A percentile compares a stretch with the other conserved stretches of the same genome.
These are phyloP conservation scores for Campylomormyrus tamandua DNA, from an alignment of 2,113 vertebrate genomes.

Conservation along the genomic window DNA sequence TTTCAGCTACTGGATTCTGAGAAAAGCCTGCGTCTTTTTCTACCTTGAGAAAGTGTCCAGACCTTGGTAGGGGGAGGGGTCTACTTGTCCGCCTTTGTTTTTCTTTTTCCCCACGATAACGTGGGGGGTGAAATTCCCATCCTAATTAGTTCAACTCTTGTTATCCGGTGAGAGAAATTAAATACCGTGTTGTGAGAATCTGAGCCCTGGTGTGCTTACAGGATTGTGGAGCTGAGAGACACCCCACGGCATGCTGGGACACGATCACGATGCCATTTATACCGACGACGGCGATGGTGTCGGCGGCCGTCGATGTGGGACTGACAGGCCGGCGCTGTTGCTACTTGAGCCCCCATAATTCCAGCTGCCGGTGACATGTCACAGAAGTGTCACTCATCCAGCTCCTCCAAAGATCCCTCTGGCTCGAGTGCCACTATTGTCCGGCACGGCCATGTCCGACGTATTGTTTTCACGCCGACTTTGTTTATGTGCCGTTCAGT, in stretches of 20 bases:
- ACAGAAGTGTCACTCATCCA: background rate
- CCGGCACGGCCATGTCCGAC: conserved; percentile 25
- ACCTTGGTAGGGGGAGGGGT: background rate
- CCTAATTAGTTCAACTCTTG: conserved; percentile 6
- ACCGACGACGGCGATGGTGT: background rate
- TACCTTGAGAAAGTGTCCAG: conserved; percentile 3
- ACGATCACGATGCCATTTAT: background rate
- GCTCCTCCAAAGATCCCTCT: background rate
- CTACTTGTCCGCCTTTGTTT: conserved; percentile 31
- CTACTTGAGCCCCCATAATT: background rate
- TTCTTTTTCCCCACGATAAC: conserved; percentile 24
- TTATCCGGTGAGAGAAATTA: background rate
- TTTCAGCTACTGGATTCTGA: background rate
- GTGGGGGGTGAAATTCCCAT: background rate
- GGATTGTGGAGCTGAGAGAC: background rate
- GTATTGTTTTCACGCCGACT: conserved; percentile 29
- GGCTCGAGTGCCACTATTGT: conserved; percentile 31
- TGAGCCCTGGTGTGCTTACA: background rate
- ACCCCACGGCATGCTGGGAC: background rate
- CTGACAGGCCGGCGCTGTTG: background rate
- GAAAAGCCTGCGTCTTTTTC: conserved; percentile 2
- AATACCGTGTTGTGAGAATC: background rate
- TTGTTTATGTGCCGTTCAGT: conserved; percentile 36
- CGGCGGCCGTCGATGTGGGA: background rate
- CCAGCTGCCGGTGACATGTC: background rate